Base-by-base conservation (phyloP, 64 coral and sea anemone species). In the Cladopsammia gracilis region DNA sequence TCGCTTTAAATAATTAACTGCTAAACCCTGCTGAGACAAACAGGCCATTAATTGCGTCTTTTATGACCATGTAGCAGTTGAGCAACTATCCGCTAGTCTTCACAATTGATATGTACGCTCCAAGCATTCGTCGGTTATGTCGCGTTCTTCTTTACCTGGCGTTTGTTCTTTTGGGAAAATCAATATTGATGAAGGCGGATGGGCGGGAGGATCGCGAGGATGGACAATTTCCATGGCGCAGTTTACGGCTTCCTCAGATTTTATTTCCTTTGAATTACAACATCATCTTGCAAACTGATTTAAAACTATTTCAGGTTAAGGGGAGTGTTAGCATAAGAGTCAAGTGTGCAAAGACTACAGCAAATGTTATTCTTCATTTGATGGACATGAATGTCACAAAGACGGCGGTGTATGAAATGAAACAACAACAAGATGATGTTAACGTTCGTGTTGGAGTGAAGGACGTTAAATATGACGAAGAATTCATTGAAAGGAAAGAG, bases 311-410 rank as follows among this genome's bases (percentile, higher is more conserved):
- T 47, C 46, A 90, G 12, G 93, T 97, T 19, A 64, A 69, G 25
- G 95, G 95, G 22, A 87, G 54, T n/a, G 82, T 97, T 6, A 67
- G 78, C 23, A 83, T 97, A 65, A 76, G 61, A 64, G 54, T 97
- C 11, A 82, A 91, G 73, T 97, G 95, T 82, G 78, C 11, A 10
- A 24, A 90, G 12, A 53, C 77, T 15, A 97, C 95, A 82, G 62
- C 54, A 62, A 87, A 85, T 75, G 67, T 97, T 64, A 58, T 87
- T 87, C 8, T 97, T 66, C 95, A 97, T 91, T 78, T 89, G 22
- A 85, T 78, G 72, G 76, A 94, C 16, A 91, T 97, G 84, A 45
- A 91, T 20, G 61, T 97, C 64, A 61, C 56, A 22, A 82, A 75
- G 13, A 70, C 75, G 42, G 61, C 53, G 20, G 91, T 96, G 25